phyloP scores from a whole-genome alignment of 1,140 invertebrate species.

The Drosophila subpulchrella region DNA sequence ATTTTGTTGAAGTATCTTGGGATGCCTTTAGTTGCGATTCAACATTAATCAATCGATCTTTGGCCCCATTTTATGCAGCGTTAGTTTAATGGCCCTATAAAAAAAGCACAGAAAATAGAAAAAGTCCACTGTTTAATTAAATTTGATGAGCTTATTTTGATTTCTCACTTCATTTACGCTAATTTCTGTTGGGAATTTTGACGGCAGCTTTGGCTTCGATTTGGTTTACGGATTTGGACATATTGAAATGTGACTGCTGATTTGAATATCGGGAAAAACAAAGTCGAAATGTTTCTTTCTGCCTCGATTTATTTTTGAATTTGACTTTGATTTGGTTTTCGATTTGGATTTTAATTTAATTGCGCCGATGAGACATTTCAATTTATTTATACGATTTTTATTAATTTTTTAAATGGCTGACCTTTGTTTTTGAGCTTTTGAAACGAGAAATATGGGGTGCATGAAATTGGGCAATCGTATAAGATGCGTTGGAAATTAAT shows the following conservation, averaged over 20 bases:
- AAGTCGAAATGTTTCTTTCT: conserved; percentile 11
- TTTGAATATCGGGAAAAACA: conserved; percentile 35
- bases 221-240: conserved; percentile 33
- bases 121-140: conserved; percentile 74
- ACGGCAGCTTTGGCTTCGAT: conserved; percentile 26
- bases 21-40: conserved; percentile 3
- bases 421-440: conserved; percentile 25
- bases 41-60: conserved; percentile 26
- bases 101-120: conserved; percentile 17
- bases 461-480: background rate
- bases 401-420: conserved; percentile 72
- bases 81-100: conserved; percentile 66
- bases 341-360: conserved; percentile 40
- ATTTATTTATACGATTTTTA: conserved; percentile 72
- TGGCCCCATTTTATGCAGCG: conserved; percentile 56
- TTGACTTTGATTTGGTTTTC: conserved; percentile 9
- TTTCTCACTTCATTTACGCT: conserved; percentile 81
- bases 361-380: conserved; percentile 26
- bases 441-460: background rate
- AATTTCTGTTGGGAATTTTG: conserved; percentile 64
- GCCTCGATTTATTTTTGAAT: conserved; percentile 30
- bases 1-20: background rate
- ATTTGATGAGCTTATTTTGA: conserved; percentile 79
- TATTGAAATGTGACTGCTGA: conserved; percentile 35
- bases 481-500: background rate